Conservation (phyloP, 2,113 vertebrate species). For the Maccullochella peelii region DNA sequence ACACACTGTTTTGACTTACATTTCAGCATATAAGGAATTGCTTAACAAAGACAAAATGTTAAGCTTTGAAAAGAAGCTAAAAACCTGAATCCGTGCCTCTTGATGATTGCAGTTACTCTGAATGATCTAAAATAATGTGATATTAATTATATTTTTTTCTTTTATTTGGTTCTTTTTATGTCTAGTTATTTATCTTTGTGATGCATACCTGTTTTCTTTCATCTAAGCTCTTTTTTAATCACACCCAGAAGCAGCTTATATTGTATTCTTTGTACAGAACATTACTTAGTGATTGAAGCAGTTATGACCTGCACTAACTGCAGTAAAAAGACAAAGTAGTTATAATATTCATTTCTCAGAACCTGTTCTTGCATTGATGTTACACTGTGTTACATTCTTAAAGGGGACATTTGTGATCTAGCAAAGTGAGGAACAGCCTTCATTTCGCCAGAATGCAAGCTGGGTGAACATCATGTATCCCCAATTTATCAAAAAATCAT, state of each 20-base stretch:
- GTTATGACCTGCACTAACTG: slow-evolving; percentile 31
- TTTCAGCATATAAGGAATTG: background rate
- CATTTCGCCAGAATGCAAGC: background rate
- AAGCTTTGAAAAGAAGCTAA: background rate
- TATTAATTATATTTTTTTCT: slow-evolving; percentile 13
- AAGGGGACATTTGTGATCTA: background rate
- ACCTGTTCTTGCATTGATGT: slow-evolving; percentile 9
- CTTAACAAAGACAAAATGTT: background rate
- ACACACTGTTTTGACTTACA: background rate
- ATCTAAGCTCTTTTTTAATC: slow-evolving; percentile 14
- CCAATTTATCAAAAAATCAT: background rate
- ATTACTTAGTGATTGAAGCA: slow-evolving; percentile 20
- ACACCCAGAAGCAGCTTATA: background rate
- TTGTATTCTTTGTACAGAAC: slow-evolving; percentile 18
- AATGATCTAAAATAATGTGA: slow-evolving; percentile 17
- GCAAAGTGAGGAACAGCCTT: background rate
- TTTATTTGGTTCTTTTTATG: background rate
- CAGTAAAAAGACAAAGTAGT: background rate
- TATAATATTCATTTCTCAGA: slow-evolving; percentile 18
- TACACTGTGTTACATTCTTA: background rate
- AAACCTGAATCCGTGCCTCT: background rate
- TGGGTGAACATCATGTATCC: background rate
- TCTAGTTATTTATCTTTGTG: slow-evolving; percentile 14
- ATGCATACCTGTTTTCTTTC: slow-evolving; percentile 26
- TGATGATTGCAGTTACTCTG: slow-evolving; percentile 15